A percentile compares a stretch with the other conserved stretches of the same genome.
These are phyloP conservation scores for Malachius bipustulatus DNA, from an alignment of 2,888 invertebrate genomes.

Conservation along the genomic window DNA sequence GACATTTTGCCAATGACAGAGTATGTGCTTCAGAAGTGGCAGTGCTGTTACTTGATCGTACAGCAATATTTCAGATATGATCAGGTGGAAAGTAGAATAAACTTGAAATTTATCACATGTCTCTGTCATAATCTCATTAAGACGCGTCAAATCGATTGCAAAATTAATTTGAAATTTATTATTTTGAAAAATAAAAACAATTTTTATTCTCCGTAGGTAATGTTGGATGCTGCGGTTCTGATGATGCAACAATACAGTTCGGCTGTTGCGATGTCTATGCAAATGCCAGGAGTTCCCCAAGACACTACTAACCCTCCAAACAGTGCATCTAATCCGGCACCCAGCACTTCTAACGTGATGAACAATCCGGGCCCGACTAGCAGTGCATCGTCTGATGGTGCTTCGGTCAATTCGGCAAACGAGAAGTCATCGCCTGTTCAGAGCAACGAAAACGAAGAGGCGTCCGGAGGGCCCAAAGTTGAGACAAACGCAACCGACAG, in stretches of 20 bases:
- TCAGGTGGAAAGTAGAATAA: too few species aligned
- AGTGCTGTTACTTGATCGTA: too few species aligned
- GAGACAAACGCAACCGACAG: slow-evolving; percentile 1
- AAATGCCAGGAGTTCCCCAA: slow-evolving; percentile 33
- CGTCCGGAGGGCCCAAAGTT: neutral
- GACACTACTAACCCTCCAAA: slow-evolving; percentile 10
- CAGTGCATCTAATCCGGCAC: slow-evolving; percentile 2
- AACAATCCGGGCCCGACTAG: slow-evolving; percentile 8
- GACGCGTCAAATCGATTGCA: too few species aligned
- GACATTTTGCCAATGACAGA: too few species aligned
- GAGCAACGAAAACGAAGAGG: slow-evolving; percentile 5
- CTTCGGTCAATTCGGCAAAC: slow-evolving; percentile 4
- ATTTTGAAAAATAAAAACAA: neutral
- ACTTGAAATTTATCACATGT: too few species aligned
- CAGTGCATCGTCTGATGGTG: slow-evolving; percentile 6
- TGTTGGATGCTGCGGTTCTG: slow-evolving; percentile 85
- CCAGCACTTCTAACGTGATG: slow-evolving; percentile 2
- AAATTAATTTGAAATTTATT: too few species aligned
- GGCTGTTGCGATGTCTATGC: slow-evolving; percentile 42
- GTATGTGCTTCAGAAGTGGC: too few species aligned
- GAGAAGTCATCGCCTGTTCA: slow-evolving; percentile 4
- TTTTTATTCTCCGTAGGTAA: slow-evolving; percentile 47
- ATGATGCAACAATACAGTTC: slow-evolving; percentile 90
- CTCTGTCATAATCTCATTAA: too few species aligned
- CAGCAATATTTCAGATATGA: too few species aligned